These are phyloP conservation scores for Tinea trinotella DNA, from an alignment of 2,888 invertebrate species.

Conservation along the genomic window DNA sequence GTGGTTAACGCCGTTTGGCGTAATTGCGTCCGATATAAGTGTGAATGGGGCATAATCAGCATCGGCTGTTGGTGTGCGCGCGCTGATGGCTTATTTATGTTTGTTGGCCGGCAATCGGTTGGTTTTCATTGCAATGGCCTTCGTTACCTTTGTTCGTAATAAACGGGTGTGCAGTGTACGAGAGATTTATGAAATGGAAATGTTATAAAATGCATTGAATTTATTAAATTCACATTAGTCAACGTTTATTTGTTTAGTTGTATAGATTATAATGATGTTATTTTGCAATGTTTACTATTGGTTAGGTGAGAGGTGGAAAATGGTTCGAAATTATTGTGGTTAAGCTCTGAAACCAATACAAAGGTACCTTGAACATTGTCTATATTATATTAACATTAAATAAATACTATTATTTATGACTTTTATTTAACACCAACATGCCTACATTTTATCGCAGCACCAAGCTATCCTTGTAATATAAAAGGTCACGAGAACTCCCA, in stretches of 20 bases:
- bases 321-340: conserved; percentile 58
- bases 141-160: neutral
- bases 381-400: conserved; percentile 73
- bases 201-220: conserved; percentile 49
- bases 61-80: too few species aligned
- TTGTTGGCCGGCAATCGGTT: too few species aligned
- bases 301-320: conserved; percentile 50
- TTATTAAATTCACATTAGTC: conserved; percentile 62
- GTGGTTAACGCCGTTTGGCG: too few species aligned
- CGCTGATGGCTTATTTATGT: too few species aligned
- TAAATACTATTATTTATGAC: conserved; percentile 49
- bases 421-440: neutral
- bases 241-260: conserved; percentile 59
- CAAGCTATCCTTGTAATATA: too few species aligned
- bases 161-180: conserved; percentile 8
- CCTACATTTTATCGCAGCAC: too few species aligned
- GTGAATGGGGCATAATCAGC: too few species aligned
- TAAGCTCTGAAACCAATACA: conserved; percentile 68
- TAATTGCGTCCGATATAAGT: too few species aligned
- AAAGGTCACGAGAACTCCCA: too few species aligned
- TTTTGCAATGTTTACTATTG: conserved; percentile 61
- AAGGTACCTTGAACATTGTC: conserved; percentile 73
- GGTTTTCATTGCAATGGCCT: too few species aligned
- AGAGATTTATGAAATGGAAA: conserved; percentile 22
- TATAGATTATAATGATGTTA: conserved; percentile 55